These are phyloP conservation scores for Scytalopus superciliaris DNA, from an alignment of 2,113 vertebrate species.

Conservation along the genomic window DNA sequence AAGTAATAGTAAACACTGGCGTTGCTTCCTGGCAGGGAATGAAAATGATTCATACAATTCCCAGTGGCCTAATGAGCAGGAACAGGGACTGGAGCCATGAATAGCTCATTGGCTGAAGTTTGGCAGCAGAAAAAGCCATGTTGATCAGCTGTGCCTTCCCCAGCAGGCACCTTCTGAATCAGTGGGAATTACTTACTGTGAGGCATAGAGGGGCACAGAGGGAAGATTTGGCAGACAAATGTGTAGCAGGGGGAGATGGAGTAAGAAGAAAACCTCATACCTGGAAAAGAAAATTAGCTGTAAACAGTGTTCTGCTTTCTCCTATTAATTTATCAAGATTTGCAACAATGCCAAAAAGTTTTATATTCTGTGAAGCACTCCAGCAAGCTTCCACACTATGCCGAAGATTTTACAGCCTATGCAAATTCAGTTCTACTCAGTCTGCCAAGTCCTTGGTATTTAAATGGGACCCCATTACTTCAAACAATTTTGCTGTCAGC, in stretches of 20 bases:
- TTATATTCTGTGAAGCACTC: slow-evolving; percentile 17
- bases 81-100: slow-evolving; percentile 47
- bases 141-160: slow-evolving; percentile 50
- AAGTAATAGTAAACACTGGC: slow-evolving; percentile 77
- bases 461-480: slow-evolving; percentile 37
- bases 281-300: slow-evolving; percentile 3
- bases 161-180: slow-evolving; percentile 26
- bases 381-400: not conserved
- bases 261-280: not conserved
- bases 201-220: not conserved
- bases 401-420: slow-evolving; percentile 31
- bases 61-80: slow-evolving; percentile 63
- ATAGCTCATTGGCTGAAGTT: slow-evolving; percentile 36
- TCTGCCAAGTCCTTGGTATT: slow-evolving; percentile 40
- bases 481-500: slow-evolving; percentile 35
- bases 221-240: not conserved
- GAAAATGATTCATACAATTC: slow-evolving; percentile 67
- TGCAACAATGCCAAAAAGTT: not conserved
- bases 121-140: slow-evolving; percentile 4
- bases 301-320: not conserved
- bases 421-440: slow-evolving; percentile 1
- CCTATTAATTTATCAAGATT: slow-evolving; percentile 26
- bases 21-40: slow-evolving; percentile 66
- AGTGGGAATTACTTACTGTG: slow-evolving; percentile 11
- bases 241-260: not conserved